phyloP scores from a whole-genome alignment of 2,113 vertebrate genomes.

The human region DNA sequence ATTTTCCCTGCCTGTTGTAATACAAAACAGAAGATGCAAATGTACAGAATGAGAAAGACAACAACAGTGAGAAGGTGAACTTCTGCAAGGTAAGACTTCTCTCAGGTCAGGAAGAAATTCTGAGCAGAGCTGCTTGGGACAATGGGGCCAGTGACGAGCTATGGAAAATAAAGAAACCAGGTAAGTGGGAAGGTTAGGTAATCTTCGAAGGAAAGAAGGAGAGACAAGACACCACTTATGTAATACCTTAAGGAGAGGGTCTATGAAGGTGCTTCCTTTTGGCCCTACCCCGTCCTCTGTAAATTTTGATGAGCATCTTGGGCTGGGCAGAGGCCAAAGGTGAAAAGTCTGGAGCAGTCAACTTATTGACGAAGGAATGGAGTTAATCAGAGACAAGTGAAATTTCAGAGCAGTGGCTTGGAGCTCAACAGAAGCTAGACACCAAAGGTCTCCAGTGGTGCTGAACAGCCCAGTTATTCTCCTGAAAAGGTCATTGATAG shows the following conservation, averaged over 20 bases:
- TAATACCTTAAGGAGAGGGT: neutral
- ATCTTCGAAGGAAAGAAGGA: neutral
- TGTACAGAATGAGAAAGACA: neutral
- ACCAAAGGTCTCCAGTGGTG: too few relatives aligned
- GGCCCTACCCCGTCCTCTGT: neutral
- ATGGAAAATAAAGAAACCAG: neutral
- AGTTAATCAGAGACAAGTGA: too few relatives aligned
- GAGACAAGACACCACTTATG: neutral
- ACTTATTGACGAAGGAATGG: neutral
- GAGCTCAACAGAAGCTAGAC: neutral
- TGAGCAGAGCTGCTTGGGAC: neutral
- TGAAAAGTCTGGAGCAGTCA: too few relatives aligned
- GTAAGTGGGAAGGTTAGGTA: fast-evolving
- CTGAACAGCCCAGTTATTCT: too few relatives aligned
- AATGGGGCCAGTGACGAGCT: too few relatives aligned
- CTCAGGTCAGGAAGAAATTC: neutral
- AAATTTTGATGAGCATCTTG: neutral
- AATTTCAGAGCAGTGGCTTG: neutral
- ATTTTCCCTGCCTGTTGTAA: neutral
- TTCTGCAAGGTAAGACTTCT: neutral
- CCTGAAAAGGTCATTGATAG: neutral
- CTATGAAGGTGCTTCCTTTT: fast-evolving
- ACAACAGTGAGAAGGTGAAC: neutral
- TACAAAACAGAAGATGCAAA: neutral
- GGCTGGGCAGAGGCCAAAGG: neutral